Conservation (phyloP, 2,888 invertebrate species). For the Empis stercorea region DNA sequence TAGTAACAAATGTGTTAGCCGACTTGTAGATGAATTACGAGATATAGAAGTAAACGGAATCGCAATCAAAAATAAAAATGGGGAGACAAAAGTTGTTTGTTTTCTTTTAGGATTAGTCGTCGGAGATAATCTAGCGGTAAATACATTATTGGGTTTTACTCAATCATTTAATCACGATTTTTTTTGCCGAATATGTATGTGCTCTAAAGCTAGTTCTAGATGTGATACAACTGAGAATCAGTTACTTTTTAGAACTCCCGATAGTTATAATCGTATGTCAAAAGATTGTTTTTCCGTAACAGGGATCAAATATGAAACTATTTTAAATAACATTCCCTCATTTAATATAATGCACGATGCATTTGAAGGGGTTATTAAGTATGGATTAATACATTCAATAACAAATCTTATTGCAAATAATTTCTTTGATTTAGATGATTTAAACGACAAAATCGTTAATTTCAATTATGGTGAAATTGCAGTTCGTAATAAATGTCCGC, state of each 20-base stretch:
- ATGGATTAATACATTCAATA: background rate
- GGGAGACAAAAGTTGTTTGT: no score
- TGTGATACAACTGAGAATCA: background rate
- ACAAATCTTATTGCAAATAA: background rate
- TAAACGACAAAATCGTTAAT: background rate
- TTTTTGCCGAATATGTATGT: background rate
- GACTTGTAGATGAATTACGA: no score
- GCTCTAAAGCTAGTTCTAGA: background rate
- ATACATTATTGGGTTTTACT: background rate
- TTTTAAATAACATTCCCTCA: conserved; percentile 1
- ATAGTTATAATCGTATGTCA: background rate
- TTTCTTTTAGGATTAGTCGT: background rate
- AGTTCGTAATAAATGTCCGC: background rate
- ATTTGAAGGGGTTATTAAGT: background rate
- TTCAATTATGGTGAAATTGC: background rate
- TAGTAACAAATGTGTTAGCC: no score
- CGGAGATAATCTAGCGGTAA: background rate
- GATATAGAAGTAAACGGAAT: no score
- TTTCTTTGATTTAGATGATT: background rate
- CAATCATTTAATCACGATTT: background rate
- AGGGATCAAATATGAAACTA: background rate
- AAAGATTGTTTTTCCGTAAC: background rate
- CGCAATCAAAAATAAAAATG: no score
- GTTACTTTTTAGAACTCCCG: background rate
- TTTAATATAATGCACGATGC: background rate